These are phyloP conservation scores for Tricholaema leucomelas DNA, from an alignment of 2,113 vertebrate genomes.

Conservation along the genomic window DNA sequence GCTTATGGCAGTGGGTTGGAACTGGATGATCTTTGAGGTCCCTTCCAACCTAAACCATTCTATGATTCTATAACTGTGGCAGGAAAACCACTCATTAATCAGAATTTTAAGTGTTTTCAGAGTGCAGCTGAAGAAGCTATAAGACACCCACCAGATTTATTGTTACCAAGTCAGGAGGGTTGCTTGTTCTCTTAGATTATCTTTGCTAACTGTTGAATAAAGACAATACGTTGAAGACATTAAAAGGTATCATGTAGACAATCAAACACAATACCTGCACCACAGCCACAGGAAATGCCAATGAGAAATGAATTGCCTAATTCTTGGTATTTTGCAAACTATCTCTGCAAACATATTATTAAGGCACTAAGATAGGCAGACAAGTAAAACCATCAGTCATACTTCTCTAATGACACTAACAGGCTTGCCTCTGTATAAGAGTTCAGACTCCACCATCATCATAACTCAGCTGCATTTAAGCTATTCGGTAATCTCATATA, in stretches of 20 bases:
- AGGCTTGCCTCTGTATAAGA: not conserved
- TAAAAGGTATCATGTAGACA: not conserved
- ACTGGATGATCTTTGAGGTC: too few relatives aligned
- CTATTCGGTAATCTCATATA: not conserved
- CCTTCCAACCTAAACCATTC: too few relatives aligned
- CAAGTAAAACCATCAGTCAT: not conserved
- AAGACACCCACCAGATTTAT: not conserved
- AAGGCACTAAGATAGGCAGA: not conserved
- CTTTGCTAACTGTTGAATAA: not conserved
- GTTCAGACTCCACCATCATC: not conserved
- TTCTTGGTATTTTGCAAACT: not conserved
- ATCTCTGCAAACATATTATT: not conserved
- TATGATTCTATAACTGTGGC: not conserved
- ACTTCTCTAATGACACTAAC: not conserved
- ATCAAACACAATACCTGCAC: not conserved
- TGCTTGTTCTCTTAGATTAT: not conserved
- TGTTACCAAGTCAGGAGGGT: not conserved
- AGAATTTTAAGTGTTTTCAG: not conserved
- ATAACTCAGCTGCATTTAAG: not conserved
- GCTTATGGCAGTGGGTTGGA: too few relatives aligned
- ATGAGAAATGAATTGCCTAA: not conserved
- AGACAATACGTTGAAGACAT: not conserved
- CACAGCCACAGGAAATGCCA: not conserved
- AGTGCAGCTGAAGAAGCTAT: not conserved
- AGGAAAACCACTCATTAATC: not conserved